Conservation (phyloP, 2,888 invertebrate genomes). For the Lysandra coridon region DNA sequence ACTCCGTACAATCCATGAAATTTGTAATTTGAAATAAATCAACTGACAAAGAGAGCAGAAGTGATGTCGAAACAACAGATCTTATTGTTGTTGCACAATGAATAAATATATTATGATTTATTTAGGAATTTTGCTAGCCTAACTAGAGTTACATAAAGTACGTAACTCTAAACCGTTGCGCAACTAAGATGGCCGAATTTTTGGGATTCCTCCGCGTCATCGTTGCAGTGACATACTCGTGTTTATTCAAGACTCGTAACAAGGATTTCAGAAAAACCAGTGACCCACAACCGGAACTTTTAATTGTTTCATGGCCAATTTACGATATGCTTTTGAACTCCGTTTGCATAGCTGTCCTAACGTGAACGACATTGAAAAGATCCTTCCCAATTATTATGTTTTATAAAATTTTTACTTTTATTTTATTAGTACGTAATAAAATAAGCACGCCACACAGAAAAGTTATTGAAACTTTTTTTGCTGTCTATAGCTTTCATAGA, state of each 20-base stretch:
- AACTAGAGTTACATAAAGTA: constrained; percentile 10
- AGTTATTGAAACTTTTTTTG: too few species aligned
- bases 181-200: not conserved
- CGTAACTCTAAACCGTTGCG: constrained; percentile 3
- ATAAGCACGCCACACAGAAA: too few species aligned
- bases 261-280: constrained; percentile 20
- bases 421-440: not conserved
- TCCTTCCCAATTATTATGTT: not conserved
- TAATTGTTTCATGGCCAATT: constrained; percentile 17
- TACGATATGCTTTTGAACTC: constrained; percentile 4
- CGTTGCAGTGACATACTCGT: constrained; percentile 8
- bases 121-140: not conserved
- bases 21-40: constrained; percentile 14
- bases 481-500: too few species aligned
- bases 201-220: constrained; percentile 6
- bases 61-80: constrained; percentile 12
- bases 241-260: constrained; percentile 21
- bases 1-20: constrained; percentile 22
- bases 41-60: constrained; percentile 21
- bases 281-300: constrained; percentile 28
- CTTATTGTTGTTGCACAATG: constrained; percentile 1
- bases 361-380: not conserved
- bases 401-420: too few species aligned
- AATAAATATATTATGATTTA: constrained; percentile 13
- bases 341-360: not conserved